Conservation (phyloP, 2,113 vertebrate species). For the Macroglossus sobrinus region DNA sequence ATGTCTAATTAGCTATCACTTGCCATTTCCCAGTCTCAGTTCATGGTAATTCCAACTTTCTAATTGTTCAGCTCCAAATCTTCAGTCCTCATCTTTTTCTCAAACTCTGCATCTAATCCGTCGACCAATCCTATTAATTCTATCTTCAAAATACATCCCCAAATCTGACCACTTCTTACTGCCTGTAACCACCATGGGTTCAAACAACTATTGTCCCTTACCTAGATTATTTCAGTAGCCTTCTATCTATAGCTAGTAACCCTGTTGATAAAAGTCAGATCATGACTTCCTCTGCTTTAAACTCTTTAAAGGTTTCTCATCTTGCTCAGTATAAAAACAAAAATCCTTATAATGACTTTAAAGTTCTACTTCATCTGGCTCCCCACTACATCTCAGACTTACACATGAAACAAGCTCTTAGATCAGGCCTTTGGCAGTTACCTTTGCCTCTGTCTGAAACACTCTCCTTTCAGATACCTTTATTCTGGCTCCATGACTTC, state of each 20-base stretch:
- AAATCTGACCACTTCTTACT: neutral
- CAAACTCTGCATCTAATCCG: constrained; percentile 13
- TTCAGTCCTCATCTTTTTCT: neutral
- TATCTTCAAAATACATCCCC: neutral
- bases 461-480: neutral
- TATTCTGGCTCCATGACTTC: neutral
- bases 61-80: neutral
- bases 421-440: neutral
- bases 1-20: neutral
- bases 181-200: neutral
- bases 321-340: constrained; percentile 27
- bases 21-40: neutral
- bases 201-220: constrained; percentile 7
- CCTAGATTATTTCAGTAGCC: neutral
- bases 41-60: neutral
- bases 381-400: neutral
- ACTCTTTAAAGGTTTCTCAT: neutral
- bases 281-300: neutral
- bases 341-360: neutral
- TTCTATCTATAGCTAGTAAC: neutral
- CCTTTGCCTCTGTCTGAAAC: neutral
- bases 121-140: constrained; percentile 24
- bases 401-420: neutral
- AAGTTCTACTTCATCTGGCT: constrained; percentile 19
- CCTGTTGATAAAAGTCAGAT: neutral